Evolutionary conservation across 2,888 invertebrate genomes (phyloP), one percentile per base, ranked within the genome.

Genomic region (Pardosa pseudoannulata): DNA sequence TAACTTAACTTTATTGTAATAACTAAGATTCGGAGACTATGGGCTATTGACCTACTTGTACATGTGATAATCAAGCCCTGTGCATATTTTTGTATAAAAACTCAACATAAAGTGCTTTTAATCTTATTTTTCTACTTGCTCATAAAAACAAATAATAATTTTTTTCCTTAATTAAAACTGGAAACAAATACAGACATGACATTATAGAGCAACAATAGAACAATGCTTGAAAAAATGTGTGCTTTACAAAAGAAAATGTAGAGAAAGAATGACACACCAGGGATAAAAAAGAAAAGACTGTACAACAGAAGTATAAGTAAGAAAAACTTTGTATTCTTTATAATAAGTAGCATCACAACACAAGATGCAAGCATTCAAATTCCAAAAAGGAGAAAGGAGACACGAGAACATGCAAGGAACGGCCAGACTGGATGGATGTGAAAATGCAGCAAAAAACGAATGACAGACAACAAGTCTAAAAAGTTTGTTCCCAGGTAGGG

Each of bases 351-450:
- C 87, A 87, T 87, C 80, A 87, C 87, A 87, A 87, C 87, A 87
- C 80, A 80, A 71, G 86, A 87, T 78, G 80, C 85, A 86, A 80
- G 80, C 87, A 87, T 87, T 87, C 87, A 70, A 80, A 87, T 80
- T 73, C 79, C 56, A 56, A 78, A 79, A 81, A 76, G 82, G 79
- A 85, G 68, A 73, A n/a, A 86, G 78, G 75, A 87, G 75, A 87
- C 86, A 86, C 79, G 79, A 87, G 73, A 75, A 87, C 87, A 87
- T 87, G 87, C 87, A 87, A 87, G 87, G 87, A 80, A 67, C 71
- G 80, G 73, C 75, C 75, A 71, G 70, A 75, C 41, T 75, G 74
- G 65, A 79, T 70, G 79, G 80, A 80, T 80, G 80, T 80, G 80
- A 87, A 28, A 75, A 75, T 79, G 79, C 79, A 87, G 80, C 79